phyloP scores from a whole-genome alignment of 2,113 vertebrate species.

The Trematomus loennbergii region DNA sequence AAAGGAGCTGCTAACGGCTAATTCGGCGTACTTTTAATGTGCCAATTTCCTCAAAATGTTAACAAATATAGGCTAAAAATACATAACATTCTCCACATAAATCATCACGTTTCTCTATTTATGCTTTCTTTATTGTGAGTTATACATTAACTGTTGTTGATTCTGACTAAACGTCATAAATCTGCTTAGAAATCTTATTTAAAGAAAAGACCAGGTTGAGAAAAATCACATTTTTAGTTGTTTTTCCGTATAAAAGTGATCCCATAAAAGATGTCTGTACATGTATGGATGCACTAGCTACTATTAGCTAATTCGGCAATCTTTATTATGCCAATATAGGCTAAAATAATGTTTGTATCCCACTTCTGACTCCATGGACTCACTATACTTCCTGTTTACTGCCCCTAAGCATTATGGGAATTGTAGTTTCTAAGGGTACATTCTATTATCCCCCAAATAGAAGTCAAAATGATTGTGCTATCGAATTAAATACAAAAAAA shows the following conservation, averaged over 20 bases:
- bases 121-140: no score
- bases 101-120: no score
- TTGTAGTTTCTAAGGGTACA: not conserved
- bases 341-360: not conserved
- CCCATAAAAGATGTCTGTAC: not conserved
- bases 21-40: not conserved
- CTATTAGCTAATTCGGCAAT: not conserved
- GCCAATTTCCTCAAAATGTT: not conserved
- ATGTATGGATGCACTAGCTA: not conserved
- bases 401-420: not conserved
- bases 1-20: not conserved
- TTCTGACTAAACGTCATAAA: not conserved
- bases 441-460: not conserved
- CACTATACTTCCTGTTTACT: not conserved
- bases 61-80: not conserved
- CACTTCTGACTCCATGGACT: not conserved
- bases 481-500: not conserved
- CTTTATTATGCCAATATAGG: not conserved
- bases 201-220: no score
- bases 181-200: not conserved
- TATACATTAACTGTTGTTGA: no score
- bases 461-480: not conserved
- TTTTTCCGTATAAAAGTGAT: not conserved
- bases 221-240: not conserved
- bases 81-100: no score